A percentile compares a stretch with the other conserved stretches of the same genome.
phyloP scores from a whole-genome alignment of 2,888 invertebrate species.

The Drosophila flavopinicola region DNA sequence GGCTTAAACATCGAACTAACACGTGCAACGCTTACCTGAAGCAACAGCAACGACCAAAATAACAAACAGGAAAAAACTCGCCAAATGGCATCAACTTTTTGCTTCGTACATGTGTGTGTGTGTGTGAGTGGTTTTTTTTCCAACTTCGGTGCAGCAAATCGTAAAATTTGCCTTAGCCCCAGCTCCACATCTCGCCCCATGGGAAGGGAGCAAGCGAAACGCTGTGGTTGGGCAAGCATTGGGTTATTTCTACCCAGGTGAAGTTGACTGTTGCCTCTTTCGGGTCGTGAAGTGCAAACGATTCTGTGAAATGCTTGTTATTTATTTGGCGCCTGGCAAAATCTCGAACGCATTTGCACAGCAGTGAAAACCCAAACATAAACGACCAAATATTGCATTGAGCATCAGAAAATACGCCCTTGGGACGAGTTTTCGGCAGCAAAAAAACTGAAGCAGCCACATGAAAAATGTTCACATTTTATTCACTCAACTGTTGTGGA shows the following conservation, averaged over 20 bases:
- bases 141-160: constrained; percentile 46
- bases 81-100: constrained; percentile 26
- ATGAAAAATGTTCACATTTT: not conserved
- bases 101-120: too few species aligned
- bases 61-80: constrained; percentile 16
- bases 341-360: constrained; percentile 40
- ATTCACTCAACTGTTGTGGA: constrained; percentile 16
- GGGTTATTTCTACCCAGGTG: constrained; percentile 21
- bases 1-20: constrained; percentile 25
- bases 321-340: constrained; percentile 73
- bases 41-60: constrained; percentile 1
- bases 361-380: constrained; percentile 31
- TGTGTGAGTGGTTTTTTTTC: constrained; percentile 11
- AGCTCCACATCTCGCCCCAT: constrained; percentile 22
- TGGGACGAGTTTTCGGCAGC: constrained; percentile 3
- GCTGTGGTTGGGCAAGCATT: constrained; percentile 25
- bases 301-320: constrained; percentile 61
- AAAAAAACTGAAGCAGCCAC: constrained; percentile 7
- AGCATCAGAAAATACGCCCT: constrained; percentile 15
- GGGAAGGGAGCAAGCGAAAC: constrained; percentile 28
- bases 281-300: constrained; percentile 53
- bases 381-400: constrained; percentile 46
- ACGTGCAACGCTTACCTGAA: constrained; percentile 26
- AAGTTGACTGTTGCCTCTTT: constrained; percentile 31
- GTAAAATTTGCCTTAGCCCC: constrained; percentile 39